phyloP scores from a whole-genome alignment of 2,113 vertebrate genomes.

The Cyprinodon variegatus region DNA sequence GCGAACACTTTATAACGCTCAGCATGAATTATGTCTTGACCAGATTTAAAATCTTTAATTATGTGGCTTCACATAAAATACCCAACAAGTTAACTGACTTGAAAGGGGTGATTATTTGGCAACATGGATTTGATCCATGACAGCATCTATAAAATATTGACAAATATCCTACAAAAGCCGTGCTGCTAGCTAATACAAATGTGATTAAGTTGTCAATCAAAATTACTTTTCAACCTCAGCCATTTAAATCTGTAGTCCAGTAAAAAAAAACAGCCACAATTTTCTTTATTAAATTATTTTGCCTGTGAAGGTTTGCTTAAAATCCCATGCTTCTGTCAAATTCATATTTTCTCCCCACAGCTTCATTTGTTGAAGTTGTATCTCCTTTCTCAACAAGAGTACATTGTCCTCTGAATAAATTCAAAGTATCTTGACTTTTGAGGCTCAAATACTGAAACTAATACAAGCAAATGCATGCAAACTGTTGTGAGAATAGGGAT shows the following conservation, averaged over 20 bases:
- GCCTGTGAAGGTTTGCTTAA: no score
- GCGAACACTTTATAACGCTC: no score
- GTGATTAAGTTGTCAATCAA: no score
- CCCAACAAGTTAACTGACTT: no score
- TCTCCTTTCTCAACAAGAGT: not conserved
- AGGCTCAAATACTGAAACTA: not conserved
- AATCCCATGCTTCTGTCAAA: not conserved
- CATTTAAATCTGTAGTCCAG: not conserved
- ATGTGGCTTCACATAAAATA: no score
- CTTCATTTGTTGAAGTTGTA: not conserved
- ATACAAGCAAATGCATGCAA: conserved; percentile 5
- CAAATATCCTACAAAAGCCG: no score
- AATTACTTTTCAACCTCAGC: not conserved
- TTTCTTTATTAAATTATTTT: not conserved
- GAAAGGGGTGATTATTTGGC: no score
- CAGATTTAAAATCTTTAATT: no score
- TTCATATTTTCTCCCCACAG: not conserved
- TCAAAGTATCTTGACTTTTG: not conserved
- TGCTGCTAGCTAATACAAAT: no score
- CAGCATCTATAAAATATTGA: no score
- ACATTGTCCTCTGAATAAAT: not conserved
- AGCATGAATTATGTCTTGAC: no score
- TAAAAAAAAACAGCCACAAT: not conserved
- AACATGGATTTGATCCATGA: no score
- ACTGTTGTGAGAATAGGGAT: conserved; percentile 6